phyloP scores from a whole-genome alignment of 2,888 invertebrate genomes.

The Lysandra bellargus region DNA sequence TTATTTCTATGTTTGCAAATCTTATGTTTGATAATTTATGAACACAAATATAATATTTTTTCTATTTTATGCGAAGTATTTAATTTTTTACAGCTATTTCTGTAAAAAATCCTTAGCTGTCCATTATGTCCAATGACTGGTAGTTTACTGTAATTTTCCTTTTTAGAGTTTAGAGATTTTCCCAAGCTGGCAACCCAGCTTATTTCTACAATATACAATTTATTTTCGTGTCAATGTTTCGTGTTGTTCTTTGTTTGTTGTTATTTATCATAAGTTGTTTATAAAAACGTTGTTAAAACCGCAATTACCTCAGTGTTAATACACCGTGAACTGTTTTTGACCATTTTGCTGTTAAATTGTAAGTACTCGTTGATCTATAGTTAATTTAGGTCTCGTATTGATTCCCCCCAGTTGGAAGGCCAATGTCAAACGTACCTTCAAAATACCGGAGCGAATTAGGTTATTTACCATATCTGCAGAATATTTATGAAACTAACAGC shows the following conservation, averaged over 20 bases:
- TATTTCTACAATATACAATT: neutral
- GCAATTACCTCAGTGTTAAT: constrained; percentile 51
- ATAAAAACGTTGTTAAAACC: constrained; percentile 32
- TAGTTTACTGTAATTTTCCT: too few relatives aligned
- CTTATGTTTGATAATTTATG: too few relatives aligned
- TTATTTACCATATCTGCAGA: neutral
- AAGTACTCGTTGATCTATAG: constrained; percentile 53
- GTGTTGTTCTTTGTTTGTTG: constrained; percentile 31
- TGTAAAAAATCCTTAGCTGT: too few relatives aligned
- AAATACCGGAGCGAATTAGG: constrained; percentile 27
- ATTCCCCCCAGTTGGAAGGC: constrained; percentile 66
- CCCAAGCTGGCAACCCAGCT: neutral
- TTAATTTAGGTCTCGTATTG: constrained; percentile 59
- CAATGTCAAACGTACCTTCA: constrained; percentile 64
- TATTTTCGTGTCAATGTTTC: constrained; percentile 18
- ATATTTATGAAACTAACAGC: neutral
- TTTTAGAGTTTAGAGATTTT: neutral
- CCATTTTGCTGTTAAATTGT: constrained; percentile 52
- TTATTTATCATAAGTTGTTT: constrained; percentile 30
- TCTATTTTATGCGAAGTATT: too few relatives aligned
- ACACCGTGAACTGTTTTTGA: constrained; percentile 49
- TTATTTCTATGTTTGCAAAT: too few relatives aligned
- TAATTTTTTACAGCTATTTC: too few relatives aligned
- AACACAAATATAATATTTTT: too few relatives aligned
- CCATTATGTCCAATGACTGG: too few relatives aligned